Evolutionary conservation across 2,888 invertebrate genomes (phyloP), one percentile per base, ranked within the genome.

Genomic region (Melanargia galathea): DNA sequence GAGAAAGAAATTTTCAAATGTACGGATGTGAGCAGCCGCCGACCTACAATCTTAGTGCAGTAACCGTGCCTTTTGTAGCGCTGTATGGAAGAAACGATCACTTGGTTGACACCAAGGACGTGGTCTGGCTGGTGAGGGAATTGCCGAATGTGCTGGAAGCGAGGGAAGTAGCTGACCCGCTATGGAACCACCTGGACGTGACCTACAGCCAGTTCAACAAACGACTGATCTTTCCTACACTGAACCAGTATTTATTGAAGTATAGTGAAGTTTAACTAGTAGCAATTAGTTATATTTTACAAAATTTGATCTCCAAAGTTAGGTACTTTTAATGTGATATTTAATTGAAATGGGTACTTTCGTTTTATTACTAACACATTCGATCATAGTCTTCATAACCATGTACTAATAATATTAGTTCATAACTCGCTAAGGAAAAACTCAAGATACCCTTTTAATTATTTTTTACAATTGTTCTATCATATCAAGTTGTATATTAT

Each of bases 21-120:
- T 89, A 89, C 54, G 85, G 84, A 0, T 76, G 67, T 54, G 70
- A 71, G 1, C 13, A 64, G 0, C 83, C 89, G 2, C 85, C 89
- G 0, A 58, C 62, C n/a, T 89, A 81, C 35, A 83, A 84, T 55
- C 65, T 85, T 0, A 80, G 70, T 64, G 82, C 83, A 2, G 77
- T 79, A 11, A 76, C 73, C 0, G 73, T 75, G 0, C 89, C 88
- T 3, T 70, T 81, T 1, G 71, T 88, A 2, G 69, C 77, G 5
- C 71, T 89, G 33, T 86, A 86, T 59, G 88, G 88, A 0, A 71
- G 68, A 8, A 84, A 83, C 46, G 87, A 94, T 92, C 73, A 95
- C 93, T 77, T 94, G 88, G 93, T 87, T 92, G 73, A 93, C 92
- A 79, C 86, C 0, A 81, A 84, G 74, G 94, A 95, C 58, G 92